Evolutionary conservation across 1,140 invertebrate species (phyloP).

Genomic region (Ceratoteleas bidentatus): DNA sequence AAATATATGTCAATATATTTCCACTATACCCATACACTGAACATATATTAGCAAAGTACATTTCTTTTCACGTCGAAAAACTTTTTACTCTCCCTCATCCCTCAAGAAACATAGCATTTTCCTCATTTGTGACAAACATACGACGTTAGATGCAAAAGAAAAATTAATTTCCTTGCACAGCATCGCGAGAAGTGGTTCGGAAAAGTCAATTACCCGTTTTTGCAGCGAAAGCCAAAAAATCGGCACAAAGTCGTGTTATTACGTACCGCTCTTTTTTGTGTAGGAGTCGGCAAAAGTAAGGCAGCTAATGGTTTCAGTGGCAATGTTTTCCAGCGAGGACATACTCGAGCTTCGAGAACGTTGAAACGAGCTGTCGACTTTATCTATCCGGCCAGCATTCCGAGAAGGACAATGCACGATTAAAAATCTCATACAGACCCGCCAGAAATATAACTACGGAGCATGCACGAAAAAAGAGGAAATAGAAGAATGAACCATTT

Average conservation of each 20-base stretch:
- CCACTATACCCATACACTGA: too few species aligned
- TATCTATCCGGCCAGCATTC: slow-evolving; percentile 91
- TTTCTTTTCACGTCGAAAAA: too few species aligned
- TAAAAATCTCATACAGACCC: slow-evolving; percentile 66
- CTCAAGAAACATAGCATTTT: background rate
- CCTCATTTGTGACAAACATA: background rate
- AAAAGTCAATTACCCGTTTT: too few species aligned
- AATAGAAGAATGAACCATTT: slow-evolving; percentile 59
- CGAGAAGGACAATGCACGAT: slow-evolving; percentile 75
- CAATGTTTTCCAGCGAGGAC: slow-evolving; percentile 98
- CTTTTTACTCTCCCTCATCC: too few species aligned
- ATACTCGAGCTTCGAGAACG: slow-evolving; percentile 97
- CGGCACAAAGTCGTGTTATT: slow-evolving; percentile 1
- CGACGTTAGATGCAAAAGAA: too few species aligned
- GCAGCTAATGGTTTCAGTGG: slow-evolving; percentile 96
- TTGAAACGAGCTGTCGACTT: slow-evolving; percentile 97
- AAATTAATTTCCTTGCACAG: too few species aligned
- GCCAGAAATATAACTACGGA: slow-evolving; percentile 46
- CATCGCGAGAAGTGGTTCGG: too few species aligned
- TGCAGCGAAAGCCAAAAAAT: too few species aligned
- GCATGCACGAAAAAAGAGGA: slow-evolving; percentile 65
- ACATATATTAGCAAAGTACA: too few species aligned
- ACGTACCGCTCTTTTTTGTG: slow-evolving; percentile 94
- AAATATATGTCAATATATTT: too few species aligned
- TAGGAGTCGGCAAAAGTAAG: slow-evolving; percentile 97